These are phyloP conservation scores for Panopea generosa DNA, from an alignment of 2,888 invertebrate genomes.

Conservation along the genomic window DNA sequence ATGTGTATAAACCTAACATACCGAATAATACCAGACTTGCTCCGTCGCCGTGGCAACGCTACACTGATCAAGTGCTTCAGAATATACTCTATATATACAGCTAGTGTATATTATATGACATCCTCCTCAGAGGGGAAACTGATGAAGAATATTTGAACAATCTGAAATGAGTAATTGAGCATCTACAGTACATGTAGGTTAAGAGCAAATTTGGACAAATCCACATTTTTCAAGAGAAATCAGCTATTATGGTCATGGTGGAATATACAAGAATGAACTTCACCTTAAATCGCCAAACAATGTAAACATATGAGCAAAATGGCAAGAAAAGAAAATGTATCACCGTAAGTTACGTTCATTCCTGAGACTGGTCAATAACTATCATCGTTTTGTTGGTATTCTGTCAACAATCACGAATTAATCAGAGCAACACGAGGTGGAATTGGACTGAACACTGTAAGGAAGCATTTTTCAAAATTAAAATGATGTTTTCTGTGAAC, in stretches of 20 bases:
- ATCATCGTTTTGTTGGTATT: constrained; percentile 33
- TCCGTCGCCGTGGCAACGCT: constrained; percentile 62
- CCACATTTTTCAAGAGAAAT: constrained; percentile 43
- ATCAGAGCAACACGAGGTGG: too few relatives aligned
- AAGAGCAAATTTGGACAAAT: constrained; percentile 39
- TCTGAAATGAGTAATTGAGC: constrained; percentile 34
- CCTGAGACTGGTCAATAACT: constrained; percentile 45
- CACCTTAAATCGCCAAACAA: constrained; percentile 40
- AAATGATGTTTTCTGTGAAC: too few relatives aligned
- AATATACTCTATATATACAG: constrained; percentile 58
- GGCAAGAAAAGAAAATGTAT: constrained; percentile 28
- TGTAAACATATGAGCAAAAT: constrained; percentile 33
- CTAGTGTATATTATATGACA: constrained; percentile 40
- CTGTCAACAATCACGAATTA: constrained; percentile 38
- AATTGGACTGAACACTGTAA: too few relatives aligned
- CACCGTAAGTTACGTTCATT: constrained; percentile 32
- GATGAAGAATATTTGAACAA: constrained; percentile 29
- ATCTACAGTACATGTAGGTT: constrained; percentile 29
- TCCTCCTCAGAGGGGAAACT: constrained; percentile 36
- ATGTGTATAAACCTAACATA: constrained; percentile 18
- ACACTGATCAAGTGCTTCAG: constrained; percentile 68
- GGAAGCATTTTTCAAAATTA: too few relatives aligned
- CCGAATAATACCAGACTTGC: constrained; percentile 57
- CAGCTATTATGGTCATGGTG: constrained; percentile 47
- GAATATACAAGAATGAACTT: constrained; percentile 33